A percentile compares a stretch with the other conserved stretches of the same genome.
phyloP scores from a whole-genome alignment of 2,113 vertebrate species.

The Lathamus discolor region DNA sequence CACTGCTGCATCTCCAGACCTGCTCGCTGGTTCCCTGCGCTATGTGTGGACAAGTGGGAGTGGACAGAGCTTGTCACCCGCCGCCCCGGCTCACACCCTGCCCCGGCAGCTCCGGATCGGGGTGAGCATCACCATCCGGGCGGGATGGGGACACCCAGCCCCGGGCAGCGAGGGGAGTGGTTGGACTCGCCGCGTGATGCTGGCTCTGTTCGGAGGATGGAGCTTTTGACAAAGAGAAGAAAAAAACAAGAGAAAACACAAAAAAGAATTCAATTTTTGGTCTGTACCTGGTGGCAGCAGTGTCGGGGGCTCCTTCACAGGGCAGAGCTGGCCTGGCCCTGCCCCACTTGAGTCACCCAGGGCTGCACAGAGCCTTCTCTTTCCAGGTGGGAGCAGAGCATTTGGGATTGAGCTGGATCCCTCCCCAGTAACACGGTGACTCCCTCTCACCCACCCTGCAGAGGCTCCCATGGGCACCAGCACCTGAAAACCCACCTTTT shows the following conservation, averaged over 20 bases:
- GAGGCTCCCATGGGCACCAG: neutral
- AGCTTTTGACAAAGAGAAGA: neutral
- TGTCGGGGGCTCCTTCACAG: neutral
- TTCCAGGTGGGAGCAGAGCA: neutral
- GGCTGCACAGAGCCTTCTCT: neutral
- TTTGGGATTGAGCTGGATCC: neutral
- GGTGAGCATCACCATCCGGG: neutral
- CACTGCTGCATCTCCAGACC: conserved; percentile 31
- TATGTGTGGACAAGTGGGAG: conserved; percentile 15
- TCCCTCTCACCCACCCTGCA: neutral
- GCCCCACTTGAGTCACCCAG: neutral
- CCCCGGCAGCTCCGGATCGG: neutral
- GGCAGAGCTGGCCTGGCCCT: neutral
- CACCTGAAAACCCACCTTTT: neutral
- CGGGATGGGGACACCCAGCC: neutral
- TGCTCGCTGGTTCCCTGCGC: neutral
- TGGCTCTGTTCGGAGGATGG: conserved; percentile 49
- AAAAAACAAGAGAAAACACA: no score
- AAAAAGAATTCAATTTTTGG: conserved; percentile 12
- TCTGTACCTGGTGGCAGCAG: conserved; percentile 51
- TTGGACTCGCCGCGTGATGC: conserved; percentile 25
- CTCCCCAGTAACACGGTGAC: rapidly evolving
- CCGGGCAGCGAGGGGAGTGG: neutral
- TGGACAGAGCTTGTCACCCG: neutral
- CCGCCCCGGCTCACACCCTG: neutral